Conservation (phyloP, 1,140 invertebrate genomes). For the Tetramorium parvispinum region DNA sequence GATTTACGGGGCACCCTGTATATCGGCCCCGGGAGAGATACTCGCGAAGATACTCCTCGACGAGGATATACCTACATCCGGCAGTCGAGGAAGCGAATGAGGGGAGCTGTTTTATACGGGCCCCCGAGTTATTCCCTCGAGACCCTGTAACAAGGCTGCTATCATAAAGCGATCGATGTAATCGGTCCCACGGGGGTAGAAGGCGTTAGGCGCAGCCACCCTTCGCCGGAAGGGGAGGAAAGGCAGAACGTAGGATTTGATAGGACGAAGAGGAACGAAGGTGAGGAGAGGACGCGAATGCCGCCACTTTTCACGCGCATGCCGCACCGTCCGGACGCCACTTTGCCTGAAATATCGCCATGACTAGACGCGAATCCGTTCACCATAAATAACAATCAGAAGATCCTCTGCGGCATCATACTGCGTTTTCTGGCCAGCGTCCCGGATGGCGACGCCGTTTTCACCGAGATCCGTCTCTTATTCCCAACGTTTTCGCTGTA, state of each 20-base stretch:
- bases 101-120: slow-evolving; percentile 4
- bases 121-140: slow-evolving; percentile 54
- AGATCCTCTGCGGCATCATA: slow-evolving; percentile 47
- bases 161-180: slow-evolving; percentile 78
- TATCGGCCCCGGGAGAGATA: slow-evolving; percentile 43
- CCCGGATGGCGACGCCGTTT: slow-evolving; percentile 3
- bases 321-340: slow-evolving; percentile 51
- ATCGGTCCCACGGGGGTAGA: slow-evolving; percentile 66
- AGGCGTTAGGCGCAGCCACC: slow-evolving; percentile 32
- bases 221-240: neutral
- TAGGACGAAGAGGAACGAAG: slow-evolving; percentile 16
- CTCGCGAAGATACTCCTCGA: slow-evolving; percentile 38
- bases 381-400: slow-evolving; percentile 75
- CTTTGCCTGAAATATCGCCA: slow-evolving; percentile 74
- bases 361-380: slow-evolving; percentile 74
- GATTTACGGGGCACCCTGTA: slow-evolving; percentile 54
- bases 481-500: slow-evolving; percentile 3
- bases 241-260: slow-evolving; percentile 54
- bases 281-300: slow-evolving; percentile 20
- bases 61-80: slow-evolving; percentile 52
- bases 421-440: neutral
- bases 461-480: neutral
- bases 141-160: slow-evolving; percentile 71
- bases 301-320: slow-evolving; percentile 64
- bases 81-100: slow-evolving; percentile 14